Evolutionary conservation across 2,797 vertebrate species (phyloP), one percentile per base, ranked within the genome.

Genomic region (Microhierax caerulescens): DNA sequence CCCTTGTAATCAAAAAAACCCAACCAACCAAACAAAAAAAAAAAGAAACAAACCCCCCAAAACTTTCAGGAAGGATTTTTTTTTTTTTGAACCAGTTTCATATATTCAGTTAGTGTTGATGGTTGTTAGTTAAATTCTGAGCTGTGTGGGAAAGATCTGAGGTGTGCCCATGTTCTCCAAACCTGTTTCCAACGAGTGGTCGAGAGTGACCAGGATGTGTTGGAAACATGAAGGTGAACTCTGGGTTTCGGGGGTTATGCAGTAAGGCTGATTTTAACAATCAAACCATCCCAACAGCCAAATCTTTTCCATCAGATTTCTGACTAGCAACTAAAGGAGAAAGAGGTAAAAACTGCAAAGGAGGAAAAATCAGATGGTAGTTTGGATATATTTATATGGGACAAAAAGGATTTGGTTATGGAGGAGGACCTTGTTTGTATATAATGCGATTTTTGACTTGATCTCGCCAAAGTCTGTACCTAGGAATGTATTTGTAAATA

Each of bases 111-210:
- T 30, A 34, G 48, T 20, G 23, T 23, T 2, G 2, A 20, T 37
- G 57, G 24, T 19, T 0, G 0, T 41, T n/a, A 22, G 9, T 19
- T 7, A 64, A 51, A 34, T 1, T 2, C n/a, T n/a, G 60, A 23
- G 53, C 53, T 22, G n/a, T 7, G 28, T 24, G 15, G 7, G 69
- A 48, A 30, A 27, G 47, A 34, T 19, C 41, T 13, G 45, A 22
- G 36, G 12, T 7, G 1, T 12, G 14, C 6, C 30, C 12, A 1
- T 5, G 5, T 41, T 47, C 36, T 75, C 54, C 60, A 56, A 16
- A 23, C 13, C 37, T 13, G 15, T 67, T 76, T 41, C 45, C 11
- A 13, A 1, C 24, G 28, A 3, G 0, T 23, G 5, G 48, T 16
- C 2, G 4, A 13, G 16, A 43, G 32, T 12, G 39, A 54, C 34